Conservation (phyloP, 1,140 invertebrate species). For the Ylistrum balloti region DNA sequence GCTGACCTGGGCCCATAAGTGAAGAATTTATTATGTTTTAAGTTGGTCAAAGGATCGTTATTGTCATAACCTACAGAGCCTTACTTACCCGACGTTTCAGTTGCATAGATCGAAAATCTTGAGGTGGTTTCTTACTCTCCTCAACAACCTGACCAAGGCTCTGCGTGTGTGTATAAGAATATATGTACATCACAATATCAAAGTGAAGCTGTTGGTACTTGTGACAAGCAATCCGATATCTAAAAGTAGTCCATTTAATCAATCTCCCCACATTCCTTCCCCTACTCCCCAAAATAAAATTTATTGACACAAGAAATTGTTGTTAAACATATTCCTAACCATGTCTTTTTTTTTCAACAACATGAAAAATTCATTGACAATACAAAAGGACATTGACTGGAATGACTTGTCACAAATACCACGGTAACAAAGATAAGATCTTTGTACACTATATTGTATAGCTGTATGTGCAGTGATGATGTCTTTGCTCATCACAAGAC, state of each 20-base stretch:
- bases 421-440: neutral
- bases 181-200: constrained; percentile 39
- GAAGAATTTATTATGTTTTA: constrained; percentile 21
- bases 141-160: constrained; percentile 28
- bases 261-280: too few relatives aligned
- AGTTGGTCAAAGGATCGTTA: constrained; percentile 14
- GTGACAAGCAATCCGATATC: neutral
- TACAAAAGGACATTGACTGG: neutral
- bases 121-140: constrained; percentile 14
- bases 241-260: too few relatives aligned
- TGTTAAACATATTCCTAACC: too few relatives aligned
- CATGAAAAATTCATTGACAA: neutral
- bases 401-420: neutral
- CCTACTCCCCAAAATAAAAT: too few relatives aligned
- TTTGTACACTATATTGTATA: neutral
- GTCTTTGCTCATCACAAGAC: neutral
- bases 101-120: constrained; percentile 39
- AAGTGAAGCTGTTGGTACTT: neutral
- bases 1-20: neutral
- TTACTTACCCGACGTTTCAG: constrained; percentile 32
- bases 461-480: constrained; percentile 21
- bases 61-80: neutral
- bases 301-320: too few relatives aligned
- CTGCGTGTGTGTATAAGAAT: constrained; percentile 33
- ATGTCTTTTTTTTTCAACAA: neutral